Evolutionary conservation across 1,140 invertebrate genomes (phyloP), one percentile per base, ranked within the genome.

Genomic region (Mya arenaria): DNA sequence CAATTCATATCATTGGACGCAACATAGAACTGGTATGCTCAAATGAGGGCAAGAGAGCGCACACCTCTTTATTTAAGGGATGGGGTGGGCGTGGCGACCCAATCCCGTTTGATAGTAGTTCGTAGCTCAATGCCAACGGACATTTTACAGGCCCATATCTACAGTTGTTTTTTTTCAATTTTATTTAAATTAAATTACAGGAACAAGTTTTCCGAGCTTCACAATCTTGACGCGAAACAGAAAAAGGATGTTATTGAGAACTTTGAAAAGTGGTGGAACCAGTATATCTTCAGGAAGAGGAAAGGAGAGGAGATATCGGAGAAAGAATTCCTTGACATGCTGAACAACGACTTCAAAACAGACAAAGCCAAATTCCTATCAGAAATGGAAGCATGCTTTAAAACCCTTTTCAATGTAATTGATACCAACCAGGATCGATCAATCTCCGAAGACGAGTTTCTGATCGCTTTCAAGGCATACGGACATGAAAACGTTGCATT

Each of bases 351-450:
- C 10, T 85, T 71, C 56, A 56, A 13, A 0, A 52, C 68, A 15
- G 84, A 87, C 48, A 87, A 84, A 44, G 65, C 19, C 4, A 73
- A 60, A 6, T 87, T 82, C 56, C 58, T 19, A 0, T n/a, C 25
- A 8, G 56, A 66, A 23, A 87, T 87, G 69, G 28, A 69, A 15
- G 32, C 65, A 23, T 87, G 86, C 34, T 87, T 85, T 65, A 73
- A 87, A 25, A 73, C 6, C 1, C 65, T 87, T 28, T 87, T 87
- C 63, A 83, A 85, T 52, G 86, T 87, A 28, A 87, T 87, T 23
- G 86, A 87, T 32, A 87, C 86, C 13, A 87, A 87, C 65, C 83
- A 87, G 52, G 86, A 87, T 39, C 74, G 84, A 39, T 84, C 86
- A 3, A 87, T 87, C 34, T 83, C 83, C 34, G 41, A 84, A 17